Percentiles rank a stretch among this genome's conserved stretches.
These are phyloP conservation scores for Bradypodion ventrale DNA, from an alignment of 2,797 vertebrate species.

Conservation along the genomic window DNA sequence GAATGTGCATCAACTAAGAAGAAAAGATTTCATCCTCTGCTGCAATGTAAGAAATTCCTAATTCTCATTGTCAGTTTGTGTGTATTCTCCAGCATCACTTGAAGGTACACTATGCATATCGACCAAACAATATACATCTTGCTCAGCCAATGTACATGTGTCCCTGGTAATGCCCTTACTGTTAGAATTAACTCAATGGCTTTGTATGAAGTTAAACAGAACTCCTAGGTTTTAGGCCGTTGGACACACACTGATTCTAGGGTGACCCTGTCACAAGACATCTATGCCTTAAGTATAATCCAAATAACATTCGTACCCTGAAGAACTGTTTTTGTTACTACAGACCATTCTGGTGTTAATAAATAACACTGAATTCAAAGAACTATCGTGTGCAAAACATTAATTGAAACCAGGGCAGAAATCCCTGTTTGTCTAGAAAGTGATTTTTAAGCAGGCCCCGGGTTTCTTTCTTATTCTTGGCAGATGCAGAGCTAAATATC, in stretches of 20 bases:
- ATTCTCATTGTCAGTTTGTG: neutral
- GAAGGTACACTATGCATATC: no score
- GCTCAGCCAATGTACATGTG: neutral
- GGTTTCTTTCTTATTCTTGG: constrained; percentile 14
- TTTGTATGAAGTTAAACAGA: neutral
- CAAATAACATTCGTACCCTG: neutral
- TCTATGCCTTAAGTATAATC: neutral
- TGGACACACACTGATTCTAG: no score
- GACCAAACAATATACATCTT: no score
- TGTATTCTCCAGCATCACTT: neutral
- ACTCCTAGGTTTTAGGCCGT: neutral
- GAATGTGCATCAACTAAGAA: neutral
- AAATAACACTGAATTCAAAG: neutral
- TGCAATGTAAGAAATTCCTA: neutral
- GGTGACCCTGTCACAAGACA: no score
- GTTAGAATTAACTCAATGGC: no score
- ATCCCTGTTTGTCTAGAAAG: constrained; percentile 17
- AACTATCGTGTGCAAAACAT: neutral
- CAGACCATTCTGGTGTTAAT: neutral
- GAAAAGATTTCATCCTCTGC: neutral
- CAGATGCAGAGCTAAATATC: constrained; percentile 56
- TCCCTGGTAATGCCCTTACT: neutral
- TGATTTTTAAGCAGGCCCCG: neutral
- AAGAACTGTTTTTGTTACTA: neutral
- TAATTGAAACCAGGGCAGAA: constrained; percentile 11